Evolutionary conservation across 2,888 invertebrate species (phyloP), one percentile per base, ranked within the genome.

Genomic region (Ganaspis brasiliensis): DNA sequence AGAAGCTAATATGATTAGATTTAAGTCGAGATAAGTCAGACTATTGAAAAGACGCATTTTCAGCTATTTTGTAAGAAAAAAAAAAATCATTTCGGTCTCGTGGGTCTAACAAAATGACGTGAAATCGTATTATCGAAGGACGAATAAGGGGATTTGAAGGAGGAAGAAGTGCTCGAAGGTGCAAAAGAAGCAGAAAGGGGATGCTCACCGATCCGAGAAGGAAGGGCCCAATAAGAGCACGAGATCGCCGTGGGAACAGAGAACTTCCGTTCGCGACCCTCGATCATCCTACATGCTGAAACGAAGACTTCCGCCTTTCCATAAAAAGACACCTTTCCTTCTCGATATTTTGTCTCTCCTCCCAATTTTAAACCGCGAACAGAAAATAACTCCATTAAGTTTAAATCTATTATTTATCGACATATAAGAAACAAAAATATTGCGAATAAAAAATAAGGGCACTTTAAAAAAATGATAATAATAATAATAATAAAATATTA

Each of bases 181-280:
- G 45, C 24, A 67, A 40, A 45, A 67, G 67, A 67, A 67, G 67
- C 67, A 67, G 67, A 61, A 59, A 73, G 73, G 67, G 67, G 73
- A 73, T 73, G 73, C 59, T 61, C 73, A 21, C 49, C 67, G 52
- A 55, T 74, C 56, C 74, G 74, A 52, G 67, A 56, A 63, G 77
- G 74, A 78, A 79, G 75, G 79, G 73, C 74, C 79, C 76, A 31
- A 78, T 72, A 72, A 75, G 79, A 74, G 74, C 80, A 77, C 63
- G 80, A 78, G 81, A 89, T 89, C 87, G 86, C 87, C 89, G 89
- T 89, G 89, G 88, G 89, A 89, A 89, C 87, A 81, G 81, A 85
- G 79, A 81, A 83, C 88, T 87, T 88, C 88, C 88, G 87, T 86
- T 80, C 70, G 71, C 75, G 74, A 75, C 76, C 77, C 78, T 75